A percentile compares a stretch with the other conserved stretches of the same genome.
Conservation (phyloP, 2,113 vertebrate genomes). For the Triplophysa rosa region DNA sequence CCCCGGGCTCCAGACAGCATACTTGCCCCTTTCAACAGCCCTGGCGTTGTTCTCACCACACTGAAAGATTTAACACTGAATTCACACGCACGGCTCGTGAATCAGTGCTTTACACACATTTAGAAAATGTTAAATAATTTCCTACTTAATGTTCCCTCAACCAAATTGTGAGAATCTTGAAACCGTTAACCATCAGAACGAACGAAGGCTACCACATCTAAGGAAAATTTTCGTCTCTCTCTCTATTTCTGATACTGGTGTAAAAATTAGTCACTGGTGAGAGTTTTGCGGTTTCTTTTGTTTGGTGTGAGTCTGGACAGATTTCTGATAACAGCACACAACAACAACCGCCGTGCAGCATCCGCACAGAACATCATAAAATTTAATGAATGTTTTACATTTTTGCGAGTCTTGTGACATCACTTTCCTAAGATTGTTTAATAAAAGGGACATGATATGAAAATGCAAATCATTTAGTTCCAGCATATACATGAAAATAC, state of each 20-base stretch:
- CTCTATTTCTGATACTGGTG: constrained; percentile 34
- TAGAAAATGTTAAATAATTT: constrained; percentile 21
- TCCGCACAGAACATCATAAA: background rate
- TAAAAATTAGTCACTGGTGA: constrained; percentile 41
- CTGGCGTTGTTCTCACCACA: constrained; percentile 7
- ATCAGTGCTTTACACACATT: constrained; percentile 31
- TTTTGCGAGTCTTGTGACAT: too few species aligned
- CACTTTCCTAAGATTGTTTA: too few species aligned
- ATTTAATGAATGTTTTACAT: too few species aligned
- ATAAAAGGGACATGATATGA: too few species aligned
- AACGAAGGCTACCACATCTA: constrained; percentile 18
- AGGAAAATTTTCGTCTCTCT: background rate
- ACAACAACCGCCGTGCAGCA: background rate
- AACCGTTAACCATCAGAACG: constrained; percentile 23
- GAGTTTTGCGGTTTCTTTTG: constrained; percentile 24
- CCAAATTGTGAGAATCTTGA: constrained; percentile 18
- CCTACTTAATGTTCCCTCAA: constrained; percentile 20
- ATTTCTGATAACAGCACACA: constrained; percentile 12
- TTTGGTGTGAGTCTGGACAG: constrained; percentile 1
- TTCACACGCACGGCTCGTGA: constrained; percentile 33
- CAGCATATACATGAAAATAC: too few species aligned
- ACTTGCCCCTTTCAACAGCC: background rate
- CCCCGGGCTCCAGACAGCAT: background rate
- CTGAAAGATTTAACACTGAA: constrained; percentile 22
- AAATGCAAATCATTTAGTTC: too few species aligned